These are phyloP conservation scores for Mus spretus DNA, from an alignment of 2,797 vertebrate genomes.

Conservation along the genomic window DNA sequence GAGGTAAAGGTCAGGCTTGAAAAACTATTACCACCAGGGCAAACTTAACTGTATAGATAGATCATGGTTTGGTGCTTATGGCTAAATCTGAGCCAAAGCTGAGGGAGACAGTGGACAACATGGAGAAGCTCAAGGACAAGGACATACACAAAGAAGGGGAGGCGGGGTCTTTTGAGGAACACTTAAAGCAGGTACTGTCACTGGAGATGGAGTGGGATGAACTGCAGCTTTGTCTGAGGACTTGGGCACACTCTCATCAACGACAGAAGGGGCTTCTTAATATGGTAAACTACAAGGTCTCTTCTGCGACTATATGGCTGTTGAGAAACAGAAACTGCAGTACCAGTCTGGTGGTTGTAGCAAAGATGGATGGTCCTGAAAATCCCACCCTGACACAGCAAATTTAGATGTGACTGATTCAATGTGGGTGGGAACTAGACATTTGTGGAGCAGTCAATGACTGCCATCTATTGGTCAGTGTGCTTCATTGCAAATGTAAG, in stretches of 20 bases:
- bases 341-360: background rate
- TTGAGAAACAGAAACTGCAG: background rate
- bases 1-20: background rate
- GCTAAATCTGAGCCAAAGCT: background rate
- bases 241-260: background rate
- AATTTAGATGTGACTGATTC: background rate
- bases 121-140: background rate
- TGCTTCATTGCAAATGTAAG: conserved; percentile 60
- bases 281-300: background rate
- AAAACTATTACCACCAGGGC: background rate
- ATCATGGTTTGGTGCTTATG: background rate
- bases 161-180: background rate
- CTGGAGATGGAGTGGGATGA: background rate
- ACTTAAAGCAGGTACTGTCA: background rate
- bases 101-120: background rate
- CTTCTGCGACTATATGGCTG: background rate
- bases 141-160: background rate
- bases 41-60: background rate
- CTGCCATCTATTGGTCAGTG: conserved; percentile 77
- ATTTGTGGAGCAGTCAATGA: conserved; percentile 65
- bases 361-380: background rate
- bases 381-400: background rate
- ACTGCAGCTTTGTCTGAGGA: background rate
- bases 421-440: too few relatives aligned
- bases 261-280: background rate